Percentiles rank a stretch among this genome's conserved stretches.
Conservation (phyloP, 2,888 invertebrate species). For the Bellardia bayeri region DNA sequence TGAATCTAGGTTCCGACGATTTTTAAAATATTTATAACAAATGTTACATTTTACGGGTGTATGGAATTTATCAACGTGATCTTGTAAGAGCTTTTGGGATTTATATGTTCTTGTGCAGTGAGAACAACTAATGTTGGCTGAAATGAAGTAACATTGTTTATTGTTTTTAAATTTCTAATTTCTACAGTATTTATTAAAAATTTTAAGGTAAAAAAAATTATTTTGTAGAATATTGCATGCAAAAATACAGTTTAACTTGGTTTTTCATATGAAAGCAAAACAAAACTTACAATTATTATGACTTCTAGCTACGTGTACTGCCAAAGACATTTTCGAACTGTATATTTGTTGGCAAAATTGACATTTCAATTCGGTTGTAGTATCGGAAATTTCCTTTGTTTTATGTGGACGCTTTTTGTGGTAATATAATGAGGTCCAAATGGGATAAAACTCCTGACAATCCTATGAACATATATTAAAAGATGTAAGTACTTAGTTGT, state of each 20-base stretch:
- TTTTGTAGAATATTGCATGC: too few species aligned
- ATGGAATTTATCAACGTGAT: slow-evolving; percentile 79
- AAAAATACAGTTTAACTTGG: too few species aligned
- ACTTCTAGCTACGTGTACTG: slow-evolving; percentile 82
- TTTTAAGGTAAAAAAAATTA: too few species aligned
- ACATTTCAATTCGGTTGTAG: slow-evolving; percentile 74
- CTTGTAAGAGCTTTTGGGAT: slow-evolving; percentile 76
- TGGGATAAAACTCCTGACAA: slow-evolving; percentile 79
- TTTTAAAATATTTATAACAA: slow-evolving; percentile 80
- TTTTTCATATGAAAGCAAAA: too few species aligned
- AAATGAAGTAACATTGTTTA: background rate
- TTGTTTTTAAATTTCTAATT: too few species aligned
- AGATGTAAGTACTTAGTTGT: too few species aligned
- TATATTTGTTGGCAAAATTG: slow-evolving; percentile 82
- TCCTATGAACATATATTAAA: slow-evolving; percentile 73
- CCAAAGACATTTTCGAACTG: slow-evolving; percentile 81
- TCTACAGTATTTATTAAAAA: too few species aligned
- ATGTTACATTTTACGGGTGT: slow-evolving; percentile 77
- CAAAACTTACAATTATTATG: slow-evolving; percentile 81
- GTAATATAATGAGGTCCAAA: slow-evolving; percentile 80
- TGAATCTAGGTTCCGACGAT: slow-evolving; percentile 79
- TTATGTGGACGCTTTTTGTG: slow-evolving; percentile 78
- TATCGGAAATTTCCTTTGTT: background rate
- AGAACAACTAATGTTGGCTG: slow-evolving; percentile 77
- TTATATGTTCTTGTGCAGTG: slow-evolving; percentile 78